Evolutionary conservation across 2,797 vertebrate genomes (phyloP).

Genomic region (Acridotheres tristis): DNA sequence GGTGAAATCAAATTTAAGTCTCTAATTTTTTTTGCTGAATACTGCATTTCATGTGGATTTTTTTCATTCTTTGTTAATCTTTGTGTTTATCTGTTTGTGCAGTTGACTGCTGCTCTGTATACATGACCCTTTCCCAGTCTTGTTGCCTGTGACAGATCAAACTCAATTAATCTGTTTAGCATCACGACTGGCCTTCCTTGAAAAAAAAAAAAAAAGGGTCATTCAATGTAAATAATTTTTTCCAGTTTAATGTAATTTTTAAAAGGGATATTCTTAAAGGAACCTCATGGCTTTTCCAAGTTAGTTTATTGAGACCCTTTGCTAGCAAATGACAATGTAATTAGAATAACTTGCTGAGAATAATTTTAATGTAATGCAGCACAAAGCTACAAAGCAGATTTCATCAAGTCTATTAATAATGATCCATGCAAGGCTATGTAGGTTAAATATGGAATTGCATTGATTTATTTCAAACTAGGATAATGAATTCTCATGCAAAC

Average conservation of each 20-base stretch:
- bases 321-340: constrained; percentile 48
- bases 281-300: constrained; percentile 25
- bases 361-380: constrained; percentile 46
- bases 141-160: constrained; percentile 25
- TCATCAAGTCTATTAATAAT: constrained; percentile 61
- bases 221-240: background rate
- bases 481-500: constrained; percentile 66
- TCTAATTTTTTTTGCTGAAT: background rate
- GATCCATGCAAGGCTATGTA: constrained; percentile 64
- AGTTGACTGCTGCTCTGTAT: background rate
- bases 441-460: constrained; percentile 53
- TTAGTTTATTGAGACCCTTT: constrained; percentile 46
- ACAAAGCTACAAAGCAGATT: constrained; percentile 73
- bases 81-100: constrained; percentile 8
- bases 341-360: constrained; percentile 46
- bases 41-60: background rate
- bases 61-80: background rate
- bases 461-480: background rate
- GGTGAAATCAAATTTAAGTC: background rate
- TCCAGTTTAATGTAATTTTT: background rate
- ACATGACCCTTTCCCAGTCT: background rate
- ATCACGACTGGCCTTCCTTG: background rate
- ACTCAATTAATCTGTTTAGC: background rate
- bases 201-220: background rate
- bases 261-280: background rate